A percentile compares a stretch with the other conserved stretches of the same genome.
These are phyloP conservation scores for Pangasianodon gigas DNA, from an alignment of 2,113 vertebrate species.

Conservation along the genomic window DNA sequence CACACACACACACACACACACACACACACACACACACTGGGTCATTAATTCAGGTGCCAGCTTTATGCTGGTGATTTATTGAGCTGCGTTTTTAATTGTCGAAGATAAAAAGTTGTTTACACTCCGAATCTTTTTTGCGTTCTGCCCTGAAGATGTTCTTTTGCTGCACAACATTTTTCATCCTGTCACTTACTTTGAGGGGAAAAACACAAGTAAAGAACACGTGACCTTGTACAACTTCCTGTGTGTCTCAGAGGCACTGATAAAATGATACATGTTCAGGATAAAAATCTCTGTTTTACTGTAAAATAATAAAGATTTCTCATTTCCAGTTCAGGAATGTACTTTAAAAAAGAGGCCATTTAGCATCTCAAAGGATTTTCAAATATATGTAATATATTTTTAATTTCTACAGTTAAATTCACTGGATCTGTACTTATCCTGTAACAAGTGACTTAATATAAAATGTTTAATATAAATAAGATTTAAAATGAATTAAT, in stretches of 20 bases:
- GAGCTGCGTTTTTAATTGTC: slow-evolving; percentile 5
- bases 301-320: not conserved
- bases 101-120: slow-evolving; percentile 23
- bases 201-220: too few relatives aligned
- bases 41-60: slow-evolving; percentile 19
- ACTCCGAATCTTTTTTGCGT: not conserved
- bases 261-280: not conserved
- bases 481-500: too few relatives aligned
- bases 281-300: not conserved
- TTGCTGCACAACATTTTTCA: not conserved
- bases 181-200: not conserved
- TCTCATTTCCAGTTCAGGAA: not conserved
- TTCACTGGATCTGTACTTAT: not conserved
- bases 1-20: too few relatives aligned
- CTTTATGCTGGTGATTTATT: slow-evolving; percentile 9
- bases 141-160: slow-evolving; percentile 17
- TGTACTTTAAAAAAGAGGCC: not conserved
- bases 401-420: not conserved
- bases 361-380: not conserved
- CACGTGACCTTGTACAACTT: not conserved
- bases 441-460: too few relatives aligned
- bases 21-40: not conserved
- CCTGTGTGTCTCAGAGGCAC: not conserved
- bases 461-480: too few relatives aligned
- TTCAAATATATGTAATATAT: not conserved